phyloP scores from a whole-genome alignment of 2,797 vertebrate genomes.

The Fistularia tabacaria region DNA sequence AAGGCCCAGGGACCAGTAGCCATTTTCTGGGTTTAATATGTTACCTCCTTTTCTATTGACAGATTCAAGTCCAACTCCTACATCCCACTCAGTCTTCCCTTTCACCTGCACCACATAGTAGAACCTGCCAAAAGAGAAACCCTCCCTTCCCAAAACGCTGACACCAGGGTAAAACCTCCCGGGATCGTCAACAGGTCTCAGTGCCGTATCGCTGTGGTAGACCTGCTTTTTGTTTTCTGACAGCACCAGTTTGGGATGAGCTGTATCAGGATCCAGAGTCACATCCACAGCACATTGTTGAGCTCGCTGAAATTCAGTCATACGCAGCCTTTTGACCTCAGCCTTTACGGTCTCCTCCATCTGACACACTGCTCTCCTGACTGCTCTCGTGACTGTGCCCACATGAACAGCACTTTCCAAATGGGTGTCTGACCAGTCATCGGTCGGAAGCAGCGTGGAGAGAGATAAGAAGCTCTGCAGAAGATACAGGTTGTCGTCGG shows the following conservation, averaged over 20 bases:
- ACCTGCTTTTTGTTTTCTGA: slow-evolving; percentile 64
- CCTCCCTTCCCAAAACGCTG: slow-evolving; percentile 63
- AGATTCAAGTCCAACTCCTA: slow-evolving; percentile 63
- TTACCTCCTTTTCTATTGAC: slow-evolving; percentile 66
- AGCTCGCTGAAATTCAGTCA: slow-evolving; percentile 34
- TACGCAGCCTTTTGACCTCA: slow-evolving; percentile 49
- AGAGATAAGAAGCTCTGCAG: slow-evolving; percentile 35
- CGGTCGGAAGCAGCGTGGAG: slow-evolving; percentile 15
- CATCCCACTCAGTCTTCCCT: slow-evolving; percentile 69
- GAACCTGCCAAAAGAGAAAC: slow-evolving; percentile 62
- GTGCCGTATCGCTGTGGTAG: slow-evolving; percentile 39
- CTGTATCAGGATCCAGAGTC: slow-evolving; percentile 65
- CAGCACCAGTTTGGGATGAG: slow-evolving; percentile 67
- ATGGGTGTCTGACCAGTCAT: slow-evolving; percentile 29
- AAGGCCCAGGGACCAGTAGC: slow-evolving; percentile 67
- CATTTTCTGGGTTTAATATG: slow-evolving; percentile 55
- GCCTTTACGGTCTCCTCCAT: slow-evolving; percentile 49
- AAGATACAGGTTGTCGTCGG: slow-evolving; percentile 50
- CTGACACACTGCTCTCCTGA: slow-evolving; percentile 37
- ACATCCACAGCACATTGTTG: slow-evolving; percentile 48
- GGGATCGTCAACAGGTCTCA: slow-evolving; percentile 45
- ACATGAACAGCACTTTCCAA: slow-evolving; percentile 43
- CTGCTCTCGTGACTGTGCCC: slow-evolving; percentile 53
- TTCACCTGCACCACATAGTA: slow-evolving; percentile 72
- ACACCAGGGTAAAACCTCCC: slow-evolving; percentile 65